These are phyloP conservation scores for Mesitornis unicolor DNA, from an alignment of 2,113 vertebrate species.

Conservation along the genomic window DNA sequence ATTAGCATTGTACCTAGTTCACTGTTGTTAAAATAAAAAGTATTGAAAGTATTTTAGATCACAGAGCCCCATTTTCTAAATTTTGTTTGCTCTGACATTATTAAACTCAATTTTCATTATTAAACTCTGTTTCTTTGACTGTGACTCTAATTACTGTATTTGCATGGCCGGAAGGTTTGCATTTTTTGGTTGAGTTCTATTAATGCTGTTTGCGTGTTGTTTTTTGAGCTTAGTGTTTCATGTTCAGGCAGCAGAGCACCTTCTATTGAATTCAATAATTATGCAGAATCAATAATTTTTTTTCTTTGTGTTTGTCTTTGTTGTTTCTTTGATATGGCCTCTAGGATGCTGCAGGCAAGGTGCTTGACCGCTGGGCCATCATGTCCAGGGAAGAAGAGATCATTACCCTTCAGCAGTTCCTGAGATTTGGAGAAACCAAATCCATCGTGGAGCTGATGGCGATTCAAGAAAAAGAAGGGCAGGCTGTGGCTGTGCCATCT, in stretches of 20 bases:
- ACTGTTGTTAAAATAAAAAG: slow-evolving; percentile 59
- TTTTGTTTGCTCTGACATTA: slow-evolving; percentile 74
- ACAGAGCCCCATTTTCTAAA: slow-evolving; percentile 52
- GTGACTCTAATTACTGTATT: slow-evolving; percentile 71
- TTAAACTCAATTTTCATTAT: slow-evolving; percentile 72
- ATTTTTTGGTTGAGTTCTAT: slow-evolving; percentile 48
- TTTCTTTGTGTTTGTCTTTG: slow-evolving; percentile 86
- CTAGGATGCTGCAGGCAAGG: slow-evolving; percentile 98
- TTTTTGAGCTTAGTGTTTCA: slow-evolving; percentile 73
- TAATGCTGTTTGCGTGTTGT: slow-evolving; percentile 67
- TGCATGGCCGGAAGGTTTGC: slow-evolving; percentile 73
- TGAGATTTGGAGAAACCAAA: slow-evolving; percentile 99
- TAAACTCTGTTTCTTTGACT: slow-evolving; percentile 70
- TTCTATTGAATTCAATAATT: slow-evolving; percentile 79
- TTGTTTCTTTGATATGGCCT: slow-evolving; percentile 87
- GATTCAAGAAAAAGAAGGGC: slow-evolving; percentile 99
- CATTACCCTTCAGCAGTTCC: slow-evolving; percentile 99
- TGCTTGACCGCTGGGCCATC: slow-evolving; percentile 99
- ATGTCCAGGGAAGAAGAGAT: slow-evolving; percentile 99
- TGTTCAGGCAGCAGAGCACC: slow-evolving; percentile 72
- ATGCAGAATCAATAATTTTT: slow-evolving; percentile 91
- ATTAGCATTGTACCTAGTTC: slow-evolving; percentile 54
- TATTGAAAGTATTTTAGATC: slow-evolving; percentile 68
- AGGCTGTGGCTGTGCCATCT: slow-evolving; percentile 94
- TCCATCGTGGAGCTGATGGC: slow-evolving; percentile 99